Conservation (phyloP, 2,113 vertebrate genomes). For the Epinephelus lanceolatus region DNA sequence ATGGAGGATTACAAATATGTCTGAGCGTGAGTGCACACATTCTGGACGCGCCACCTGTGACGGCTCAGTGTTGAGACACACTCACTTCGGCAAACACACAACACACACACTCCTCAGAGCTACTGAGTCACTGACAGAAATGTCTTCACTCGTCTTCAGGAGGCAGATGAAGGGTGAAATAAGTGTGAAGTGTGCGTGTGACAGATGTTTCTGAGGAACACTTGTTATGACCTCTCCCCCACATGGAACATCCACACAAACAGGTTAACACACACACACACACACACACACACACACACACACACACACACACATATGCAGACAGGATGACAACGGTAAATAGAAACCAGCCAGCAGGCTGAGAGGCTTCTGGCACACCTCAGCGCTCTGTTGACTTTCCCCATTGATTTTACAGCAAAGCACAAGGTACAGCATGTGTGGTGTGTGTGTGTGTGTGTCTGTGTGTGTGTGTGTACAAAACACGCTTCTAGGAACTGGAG, state of each 20-base stretch:
- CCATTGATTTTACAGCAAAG: constrained; percentile 65
- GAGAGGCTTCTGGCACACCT: constrained; percentile 50
- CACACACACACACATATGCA: constrained; percentile 15
- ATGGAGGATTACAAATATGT: constrained; percentile 61
- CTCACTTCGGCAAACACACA: constrained; percentile 33
- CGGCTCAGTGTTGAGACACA: constrained; percentile 44
- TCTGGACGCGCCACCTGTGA: constrained; percentile 70
- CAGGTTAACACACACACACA: constrained; percentile 1
- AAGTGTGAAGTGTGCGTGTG: constrained; percentile 19
- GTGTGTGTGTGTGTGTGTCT: constrained; percentile 8
- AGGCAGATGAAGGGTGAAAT: constrained; percentile 43
- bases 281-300: neutral
- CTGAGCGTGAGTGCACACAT: constrained; percentile 52
- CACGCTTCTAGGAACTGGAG: constrained; percentile 4
- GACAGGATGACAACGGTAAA: constrained; percentile 53
- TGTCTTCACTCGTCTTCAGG: constrained; percentile 39
- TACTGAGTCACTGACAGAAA: constrained; percentile 49
- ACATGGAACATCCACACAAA: constrained; percentile 26
- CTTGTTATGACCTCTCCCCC: constrained; percentile 32
- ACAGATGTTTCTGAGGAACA: constrained; percentile 49
- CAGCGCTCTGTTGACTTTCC: constrained; percentile 70
- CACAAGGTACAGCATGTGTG: constrained; percentile 32
- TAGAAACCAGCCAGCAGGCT: constrained; percentile 49
- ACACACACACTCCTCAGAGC: constrained; percentile 35
- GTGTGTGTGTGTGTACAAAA: constrained; percentile 19